Evolutionary conservation across 2,888 invertebrate species (phyloP).

Genomic region (Leptura quadrifasciata): DNA sequence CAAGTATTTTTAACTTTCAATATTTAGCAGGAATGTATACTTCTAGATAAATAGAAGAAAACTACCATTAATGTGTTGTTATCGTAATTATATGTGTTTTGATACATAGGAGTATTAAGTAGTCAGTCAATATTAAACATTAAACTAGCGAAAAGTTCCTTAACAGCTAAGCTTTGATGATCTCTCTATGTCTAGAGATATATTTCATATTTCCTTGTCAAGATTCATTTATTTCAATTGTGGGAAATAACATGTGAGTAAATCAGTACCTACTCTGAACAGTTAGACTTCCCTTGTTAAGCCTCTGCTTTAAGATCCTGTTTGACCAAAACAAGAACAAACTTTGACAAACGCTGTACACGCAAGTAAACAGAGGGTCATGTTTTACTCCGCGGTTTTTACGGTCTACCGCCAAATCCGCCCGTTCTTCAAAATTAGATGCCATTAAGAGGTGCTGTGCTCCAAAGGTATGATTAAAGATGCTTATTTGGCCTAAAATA

Average conservation of each 20-base stretch:
- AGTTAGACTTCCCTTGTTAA: slow-evolving; percentile 12
- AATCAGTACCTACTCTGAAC: not conserved
- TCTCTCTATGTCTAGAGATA: not conserved
- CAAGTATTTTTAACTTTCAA: too few relatives aligned
- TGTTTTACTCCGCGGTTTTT: slow-evolving; percentile 26
- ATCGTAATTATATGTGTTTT: too few relatives aligned
- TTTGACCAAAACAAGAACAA: slow-evolving; percentile 29
- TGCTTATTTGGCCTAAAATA: slow-evolving; percentile 6
- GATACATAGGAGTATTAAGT: too few relatives aligned
- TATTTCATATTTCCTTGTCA: not conserved
- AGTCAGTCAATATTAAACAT: too few relatives aligned
- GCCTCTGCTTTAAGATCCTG: slow-evolving; percentile 5
- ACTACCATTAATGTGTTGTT: too few relatives aligned
- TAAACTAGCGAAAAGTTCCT: too few relatives aligned
- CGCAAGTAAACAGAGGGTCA: slow-evolving; percentile 32
- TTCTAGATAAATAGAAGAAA: too few relatives aligned
- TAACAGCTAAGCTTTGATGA: not conserved
- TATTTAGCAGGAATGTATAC: too few relatives aligned
- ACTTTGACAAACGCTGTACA: slow-evolving; percentile 30
- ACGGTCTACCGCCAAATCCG: slow-evolving; percentile 31
- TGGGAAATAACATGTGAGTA: slow-evolving; percentile 7
- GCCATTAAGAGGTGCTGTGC: slow-evolving; percentile 14
- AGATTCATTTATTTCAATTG: not conserved
- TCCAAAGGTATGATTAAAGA: slow-evolving; percentile 7
- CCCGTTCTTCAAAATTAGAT: slow-evolving; percentile 20